Base-by-base conservation (phyloP, 92 coral and sea anemone genomes). In the Porites rus region DNA sequence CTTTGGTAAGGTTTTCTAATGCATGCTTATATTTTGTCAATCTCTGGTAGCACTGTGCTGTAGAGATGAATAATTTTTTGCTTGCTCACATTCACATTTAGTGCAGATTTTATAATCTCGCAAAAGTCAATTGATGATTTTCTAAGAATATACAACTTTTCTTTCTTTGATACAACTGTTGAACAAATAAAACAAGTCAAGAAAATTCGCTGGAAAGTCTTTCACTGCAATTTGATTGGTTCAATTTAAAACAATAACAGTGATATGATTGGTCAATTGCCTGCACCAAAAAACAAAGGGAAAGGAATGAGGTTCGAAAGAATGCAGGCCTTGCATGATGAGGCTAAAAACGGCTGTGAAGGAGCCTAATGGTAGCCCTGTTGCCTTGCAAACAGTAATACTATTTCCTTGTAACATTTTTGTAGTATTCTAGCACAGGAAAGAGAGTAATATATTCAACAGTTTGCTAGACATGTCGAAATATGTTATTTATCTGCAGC, bases 291-390 rank as follows among this genome's bases (percentile, higher is more conserved):
- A 50, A 58, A 63, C 84, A 79, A 80, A 24, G 73, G 73, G 78
- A 80, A 67, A 80, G 74, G 72, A 80, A 80, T 66, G 85, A 65
- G 56, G 75, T 38, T 66, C 56, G 62, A 63, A 62, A 66, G 54
- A 46, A 56, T 65, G 85, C 85, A 65, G 85, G 78, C 63, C 62
- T 80, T 80, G 4, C 38, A 77, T 80, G 85, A 61, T 61, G 85
- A 80, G 85, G 64, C 38, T 31, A 31, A 31, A 31, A 28, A 56
- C 21, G 3, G 21, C 4, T 28, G 11, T 43, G 11, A 22, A 21
- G 21, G 72, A 22, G 21, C 1, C 13, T 68, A 14, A 11, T 20
- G 25, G 72, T 67, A 20, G 20, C 38, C 20, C 24, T 67, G 25
- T 24, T 24, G 25, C 25, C 25, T 24, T 24, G 25, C 25, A 24